Evolutionary conservation across 35 echinoderm and acorn worm species (phyloP).

Genomic region (Lytechinus pictus): DNA sequence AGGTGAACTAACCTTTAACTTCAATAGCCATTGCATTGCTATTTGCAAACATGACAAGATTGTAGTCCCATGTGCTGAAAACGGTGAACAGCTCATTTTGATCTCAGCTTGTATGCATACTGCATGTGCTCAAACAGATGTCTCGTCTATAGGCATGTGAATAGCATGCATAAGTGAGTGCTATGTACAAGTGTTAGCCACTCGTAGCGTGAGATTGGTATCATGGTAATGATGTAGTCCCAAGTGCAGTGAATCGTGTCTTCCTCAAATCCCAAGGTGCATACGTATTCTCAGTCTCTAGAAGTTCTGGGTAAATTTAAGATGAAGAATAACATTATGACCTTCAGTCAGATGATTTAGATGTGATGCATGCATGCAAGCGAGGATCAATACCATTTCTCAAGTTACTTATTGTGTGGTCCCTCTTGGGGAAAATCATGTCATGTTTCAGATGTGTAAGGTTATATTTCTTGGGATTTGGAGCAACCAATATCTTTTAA

Average conservation of each 20-base stretch:
- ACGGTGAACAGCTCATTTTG: not conserved
- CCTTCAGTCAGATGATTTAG: not conserved
- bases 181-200: not conserved
- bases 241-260: slow-evolving; percentile 9
- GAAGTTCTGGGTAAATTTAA: not conserved
- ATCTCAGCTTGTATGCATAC: not conserved
- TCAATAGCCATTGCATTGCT: not conserved
- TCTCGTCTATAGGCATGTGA: not conserved
- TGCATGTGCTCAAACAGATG: not conserved
- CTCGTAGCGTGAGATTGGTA: not conserved
- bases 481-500: not conserved
- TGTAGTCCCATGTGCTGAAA: not conserved
- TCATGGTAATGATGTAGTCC: not conserved
- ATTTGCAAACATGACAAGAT: not conserved
- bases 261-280: not conserved
- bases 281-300: not conserved
- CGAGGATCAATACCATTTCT: not conserved
- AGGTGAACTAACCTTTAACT: not conserved
- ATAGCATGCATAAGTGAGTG: not conserved
- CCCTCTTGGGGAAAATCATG: not conserved
- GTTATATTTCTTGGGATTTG: not conserved
- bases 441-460: not conserved
- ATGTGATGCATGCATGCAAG: not conserved
- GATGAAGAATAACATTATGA: not conserved
- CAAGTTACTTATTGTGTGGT: not conserved